Base-by-base conservation (phyloP, 23 tunicate genomes). In the Corella eumyota region DNA sequence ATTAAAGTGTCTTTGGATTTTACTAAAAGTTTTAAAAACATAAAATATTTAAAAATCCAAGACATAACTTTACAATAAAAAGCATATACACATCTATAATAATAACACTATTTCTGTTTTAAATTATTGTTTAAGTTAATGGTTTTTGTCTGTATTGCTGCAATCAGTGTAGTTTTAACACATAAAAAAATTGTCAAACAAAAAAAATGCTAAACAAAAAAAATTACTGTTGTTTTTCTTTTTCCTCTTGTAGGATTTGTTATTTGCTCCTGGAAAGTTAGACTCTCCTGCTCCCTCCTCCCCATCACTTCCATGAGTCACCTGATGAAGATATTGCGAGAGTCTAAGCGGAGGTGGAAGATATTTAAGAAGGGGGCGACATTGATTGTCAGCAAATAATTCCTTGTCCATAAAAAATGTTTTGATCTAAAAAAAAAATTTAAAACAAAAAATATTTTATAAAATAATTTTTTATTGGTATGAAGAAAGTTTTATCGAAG, bases 321-420 rank as follows among this genome's bases (percentile, higher is more conserved):
- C 47, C 28, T 56, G 66, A 36, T 55, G 56, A 3, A 66, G 50
- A 38, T 78, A 69, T 29, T 78, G 85, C 36, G 63, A 61, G 4
- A 78, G 33, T 15, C 72, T 56, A 27, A 58, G 59, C 0, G 92
- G 78, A 15, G 92, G 92, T 27, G 92, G 81, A 56, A 82, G 69
- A 45, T 67, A 82, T 40, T 82, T 74, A 50, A 82, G 64, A 56
- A 82, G 32, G 6, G 78, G 78, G 9, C 92, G 81, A 45, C 81
- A 46, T 61, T 61, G 80, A 35, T 82, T 82, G 50, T 82, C 92
- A 36, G 92, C 52, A 44, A 73, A 74, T 45, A 82, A 52, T 50
- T 82, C 92, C 31, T 74, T 68, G n/a, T 61, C 92, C 25, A 65
- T 22, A 45, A 82, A 82, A 45, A 82, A 82, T 26, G 65, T 56